Evolutionary conservation across 1,140 invertebrate species (phyloP).

Genomic region (Copidosoma floridanum): DNA sequence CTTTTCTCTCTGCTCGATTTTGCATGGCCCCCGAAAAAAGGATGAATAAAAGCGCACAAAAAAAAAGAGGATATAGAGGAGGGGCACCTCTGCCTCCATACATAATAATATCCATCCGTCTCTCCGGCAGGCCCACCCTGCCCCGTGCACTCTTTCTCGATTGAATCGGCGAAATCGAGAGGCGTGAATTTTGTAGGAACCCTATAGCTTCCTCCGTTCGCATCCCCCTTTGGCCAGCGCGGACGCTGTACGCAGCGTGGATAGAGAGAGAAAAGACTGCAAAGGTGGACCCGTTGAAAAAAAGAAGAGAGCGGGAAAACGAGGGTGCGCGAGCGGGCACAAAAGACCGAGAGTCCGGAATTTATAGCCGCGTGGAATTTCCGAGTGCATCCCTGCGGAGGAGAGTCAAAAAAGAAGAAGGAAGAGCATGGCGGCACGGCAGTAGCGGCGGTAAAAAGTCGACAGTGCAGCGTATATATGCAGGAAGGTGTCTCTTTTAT

Average conservation of each 20-base stretch:
- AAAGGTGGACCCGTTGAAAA: neutral
- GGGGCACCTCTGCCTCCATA: neutral
- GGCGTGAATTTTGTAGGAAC: conserved; percentile 35
- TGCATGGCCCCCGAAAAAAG: conserved; percentile 15
- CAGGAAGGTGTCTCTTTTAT: conserved; percentile 5
- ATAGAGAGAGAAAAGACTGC: too few relatives aligned
- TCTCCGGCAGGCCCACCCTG: conserved; percentile 30
- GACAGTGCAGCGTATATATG: too few relatives aligned
- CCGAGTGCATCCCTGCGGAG: neutral
- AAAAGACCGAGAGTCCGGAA: conserved; percentile 10
- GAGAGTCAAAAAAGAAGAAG: neutral
- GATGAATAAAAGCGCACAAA: too few relatives aligned
- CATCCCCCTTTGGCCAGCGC: too few relatives aligned
- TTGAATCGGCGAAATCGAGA: conserved; percentile 37
- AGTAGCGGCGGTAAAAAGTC: too few relatives aligned
- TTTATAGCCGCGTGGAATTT: conserved; percentile 23
- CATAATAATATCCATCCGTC: conserved; percentile 29
- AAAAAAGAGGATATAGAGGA: neutral
- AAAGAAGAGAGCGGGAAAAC: neutral
- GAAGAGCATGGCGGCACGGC: neutral
- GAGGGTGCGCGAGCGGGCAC: neutral
- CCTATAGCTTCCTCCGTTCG: conserved; percentile 20
- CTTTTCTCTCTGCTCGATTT: too few relatives aligned
- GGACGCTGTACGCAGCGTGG: too few relatives aligned
- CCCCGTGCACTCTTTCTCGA: conserved; percentile 45